Percentiles rank a stretch among this genome's conserved stretches.
Evolutionary conservation across 2,888 invertebrate species (phyloP).

Genomic region (Lymantria monacha): DNA sequence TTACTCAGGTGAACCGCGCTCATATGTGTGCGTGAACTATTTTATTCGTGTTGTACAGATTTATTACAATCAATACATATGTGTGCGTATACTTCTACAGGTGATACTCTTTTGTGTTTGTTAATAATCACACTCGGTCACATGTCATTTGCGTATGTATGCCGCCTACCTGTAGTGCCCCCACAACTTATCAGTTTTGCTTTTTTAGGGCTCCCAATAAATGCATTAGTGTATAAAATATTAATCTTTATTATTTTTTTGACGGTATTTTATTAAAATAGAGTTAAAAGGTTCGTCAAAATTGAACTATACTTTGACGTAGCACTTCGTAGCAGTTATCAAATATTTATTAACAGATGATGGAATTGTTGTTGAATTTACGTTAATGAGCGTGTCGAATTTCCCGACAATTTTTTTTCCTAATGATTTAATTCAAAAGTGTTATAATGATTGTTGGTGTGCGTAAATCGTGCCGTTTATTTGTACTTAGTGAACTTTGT

Average conservation of each 20-base stretch:
- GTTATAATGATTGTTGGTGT: slow-evolving; percentile 36
- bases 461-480: slow-evolving; percentile 58
- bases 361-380: too few relatives aligned
- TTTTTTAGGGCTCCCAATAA: slow-evolving; percentile 65
- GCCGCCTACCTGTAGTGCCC: slow-evolving; percentile 73
- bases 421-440: slow-evolving; percentile 36
- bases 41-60: slow-evolving; percentile 73
- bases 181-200: slow-evolving; percentile 70
- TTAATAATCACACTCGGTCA: slow-evolving; percentile 61
- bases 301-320: slow-evolving; percentile 23
- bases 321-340: slow-evolving; percentile 15
- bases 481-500: slow-evolving; percentile 76
- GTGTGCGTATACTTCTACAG: slow-evolving; percentile 56
- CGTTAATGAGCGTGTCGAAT: slow-evolving; percentile 21
- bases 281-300: slow-evolving; percentile 25
- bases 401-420: slow-evolving; percentile 46
- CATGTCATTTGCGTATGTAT: slow-evolving; percentile 69
- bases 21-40: slow-evolving; percentile 67
- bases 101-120: slow-evolving; percentile 61
- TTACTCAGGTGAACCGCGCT: slow-evolving; percentile 61
- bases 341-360: slow-evolving; percentile 21
- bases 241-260: slow-evolving; percentile 47
- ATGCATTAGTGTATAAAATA: slow-evolving; percentile 47
- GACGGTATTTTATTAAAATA: slow-evolving; percentile 32
- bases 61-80: slow-evolving; percentile 49